Base-by-base conservation (phyloP, 2,113 vertebrate genomes). In the Cavia porcellus region DNA sequence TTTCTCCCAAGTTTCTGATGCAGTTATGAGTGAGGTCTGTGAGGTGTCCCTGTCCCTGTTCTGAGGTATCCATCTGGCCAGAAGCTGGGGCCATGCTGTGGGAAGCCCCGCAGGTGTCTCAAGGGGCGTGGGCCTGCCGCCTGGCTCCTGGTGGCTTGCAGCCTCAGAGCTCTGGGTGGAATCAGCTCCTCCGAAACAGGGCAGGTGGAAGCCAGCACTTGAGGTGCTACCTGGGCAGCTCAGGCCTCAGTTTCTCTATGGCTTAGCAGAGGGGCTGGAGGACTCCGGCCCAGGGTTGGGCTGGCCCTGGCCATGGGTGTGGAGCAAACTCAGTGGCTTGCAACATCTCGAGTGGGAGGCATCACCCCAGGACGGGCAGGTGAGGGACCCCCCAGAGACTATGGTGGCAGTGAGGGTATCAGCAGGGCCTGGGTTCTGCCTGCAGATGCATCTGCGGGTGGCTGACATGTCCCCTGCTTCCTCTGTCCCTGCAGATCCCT, bases 401-500 rank as follows among this genome's bases (percentile, higher is more conserved):
- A 52, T 52, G 7, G 7, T 3, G 32, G 66, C 24, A 2, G 15
- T 7, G 35, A 62, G 35, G 68, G 32, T 66, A 14, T n/a, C 0
- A 3, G 5, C 0, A 20, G 1, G 32, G 22, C 42, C 72, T 0
- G 32, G 50, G 32, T 20, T 50, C 55, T 45, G 42, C 9, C 25
- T 2, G 25, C 59, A 3, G 17, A 57, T 5, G 17, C 55, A 3
- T 57, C 55, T 19, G 55, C 5, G 55, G 80, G 3, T 0, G 5
- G 47, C 4, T 93, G 0, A 90, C 0, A 0, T 0, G 14, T 20
- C 3, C 17, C 1, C 64, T 86, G 50, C 62, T 80, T 77, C 85
- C 59, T 97, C 38, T 96, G 93, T 96, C 96, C 25, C 87, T 98
- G 14, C 98, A 99, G 99, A 99, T 98, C 98, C 99, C 6, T 99